Conservation (phyloP, 2,797 vertebrate species). For the Tamandua tetradactyla region DNA sequence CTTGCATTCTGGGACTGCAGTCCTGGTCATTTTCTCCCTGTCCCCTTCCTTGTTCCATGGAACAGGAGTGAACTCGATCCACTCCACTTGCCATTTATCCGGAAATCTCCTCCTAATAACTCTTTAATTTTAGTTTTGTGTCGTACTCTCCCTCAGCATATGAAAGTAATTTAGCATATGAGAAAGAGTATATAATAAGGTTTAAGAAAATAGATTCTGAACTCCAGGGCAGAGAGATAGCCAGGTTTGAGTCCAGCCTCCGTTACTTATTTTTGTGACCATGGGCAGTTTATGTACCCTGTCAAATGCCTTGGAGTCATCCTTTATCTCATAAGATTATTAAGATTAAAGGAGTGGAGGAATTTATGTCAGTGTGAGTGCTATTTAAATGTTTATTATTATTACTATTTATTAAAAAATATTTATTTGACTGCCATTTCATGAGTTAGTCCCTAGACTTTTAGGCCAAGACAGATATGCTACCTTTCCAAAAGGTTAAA, state of each 20-base stretch:
- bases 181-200: neutral
- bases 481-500: conserved; percentile 3
- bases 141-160: neutral
- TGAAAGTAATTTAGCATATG: neutral
- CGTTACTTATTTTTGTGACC: neutral
- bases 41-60: too few species aligned
- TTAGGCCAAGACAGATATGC: neutral
- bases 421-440: neutral
- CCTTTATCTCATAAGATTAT: neutral
- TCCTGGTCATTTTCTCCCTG: too few species aligned
- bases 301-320: neutral
- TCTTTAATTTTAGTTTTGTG: neutral
- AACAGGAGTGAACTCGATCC: too few species aligned
- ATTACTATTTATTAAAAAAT: neutral
- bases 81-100: too few species aligned
- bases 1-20: too few species aligned
- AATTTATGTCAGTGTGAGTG: neutral
- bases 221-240: neutral
- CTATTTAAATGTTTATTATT: neutral
- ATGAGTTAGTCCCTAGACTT: neutral
- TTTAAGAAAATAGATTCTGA: neutral
- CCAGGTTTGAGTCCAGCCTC: neutral
- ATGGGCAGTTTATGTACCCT: neutral
- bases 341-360: neutral
- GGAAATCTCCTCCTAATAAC: neutral